Conservation (phyloP, 2,113 vertebrate genomes). For the Hippoglossus stenolepis region DNA sequence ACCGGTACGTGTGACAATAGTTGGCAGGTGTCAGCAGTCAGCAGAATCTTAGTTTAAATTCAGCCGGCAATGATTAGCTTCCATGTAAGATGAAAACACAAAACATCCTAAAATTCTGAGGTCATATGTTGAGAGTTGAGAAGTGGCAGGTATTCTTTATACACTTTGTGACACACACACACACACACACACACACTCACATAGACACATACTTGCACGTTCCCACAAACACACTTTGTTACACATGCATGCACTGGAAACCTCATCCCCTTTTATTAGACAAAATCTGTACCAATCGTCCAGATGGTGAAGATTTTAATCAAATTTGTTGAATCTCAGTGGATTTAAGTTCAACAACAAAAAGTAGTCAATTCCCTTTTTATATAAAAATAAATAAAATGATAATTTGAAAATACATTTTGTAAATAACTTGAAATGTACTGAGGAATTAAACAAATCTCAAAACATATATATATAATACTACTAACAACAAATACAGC, state of each 20-base stretch:
- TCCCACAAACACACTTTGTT: slow-evolving; percentile 9
- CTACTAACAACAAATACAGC: no score
- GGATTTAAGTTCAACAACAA: slow-evolving; percentile 51
- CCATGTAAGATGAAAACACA: neutral
- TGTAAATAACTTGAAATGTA: no score
- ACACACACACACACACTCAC: slow-evolving; percentile 31
- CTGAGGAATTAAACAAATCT: no score
- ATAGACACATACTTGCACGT: slow-evolving; percentile 11
- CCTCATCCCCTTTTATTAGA: slow-evolving; percentile 22
- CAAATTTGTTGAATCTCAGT: slow-evolving; percentile 99
- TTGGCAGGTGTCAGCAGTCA: slow-evolving; percentile 37
- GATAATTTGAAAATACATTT: neutral
- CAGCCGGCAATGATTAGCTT: neutral
- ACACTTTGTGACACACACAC: neutral
- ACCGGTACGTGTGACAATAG: slow-evolving; percentile 4
- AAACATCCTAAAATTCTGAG: neutral
- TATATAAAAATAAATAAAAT: neutral
- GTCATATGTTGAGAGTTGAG: neutral
- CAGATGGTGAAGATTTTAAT: slow-evolving; percentile 96
- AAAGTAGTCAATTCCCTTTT: neutral
- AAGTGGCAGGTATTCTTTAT: neutral
- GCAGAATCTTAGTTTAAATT: neutral
- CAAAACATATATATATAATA: no score
- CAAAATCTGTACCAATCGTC: slow-evolving; percentile 91
- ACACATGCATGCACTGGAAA: slow-evolving; percentile 17